phyloP scores from a whole-genome alignment of 23 tunicate species.

The Diplosoma virens region DNA sequence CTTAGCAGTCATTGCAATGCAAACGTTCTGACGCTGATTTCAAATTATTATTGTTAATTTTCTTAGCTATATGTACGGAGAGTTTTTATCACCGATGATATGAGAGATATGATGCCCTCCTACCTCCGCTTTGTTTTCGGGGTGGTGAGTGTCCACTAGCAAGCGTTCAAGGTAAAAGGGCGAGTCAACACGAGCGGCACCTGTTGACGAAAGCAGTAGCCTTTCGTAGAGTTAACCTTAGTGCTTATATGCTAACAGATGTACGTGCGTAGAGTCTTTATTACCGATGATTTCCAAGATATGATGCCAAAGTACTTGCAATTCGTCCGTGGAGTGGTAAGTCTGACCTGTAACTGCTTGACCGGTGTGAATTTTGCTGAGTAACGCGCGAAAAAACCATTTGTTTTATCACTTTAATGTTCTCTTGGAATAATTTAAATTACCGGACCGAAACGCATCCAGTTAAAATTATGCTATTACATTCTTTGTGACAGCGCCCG shows the following conservation, averaged over 20 bases:
- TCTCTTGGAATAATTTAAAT: background rate
- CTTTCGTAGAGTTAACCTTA: slow-evolving; percentile 3
- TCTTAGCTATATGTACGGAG: slow-evolving; percentile 64
- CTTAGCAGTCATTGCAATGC: no score
- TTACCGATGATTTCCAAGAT: slow-evolving; percentile 99
- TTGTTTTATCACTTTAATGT: background rate
- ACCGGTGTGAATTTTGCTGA: no score
- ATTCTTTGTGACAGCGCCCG: no score
- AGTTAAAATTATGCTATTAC: no score
- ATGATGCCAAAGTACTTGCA: slow-evolving; percentile 99
- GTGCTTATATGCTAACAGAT: slow-evolving; percentile 46
- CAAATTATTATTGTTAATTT: background rate
- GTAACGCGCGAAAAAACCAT: background rate
- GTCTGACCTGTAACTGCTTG: no score
- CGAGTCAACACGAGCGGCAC: background rate
- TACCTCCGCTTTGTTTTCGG: slow-evolving; percentile 57
- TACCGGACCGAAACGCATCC: background rate
- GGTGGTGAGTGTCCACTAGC: slow-evolving; percentile 50
- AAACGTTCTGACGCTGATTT: no score
- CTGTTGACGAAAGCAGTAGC: background rate
- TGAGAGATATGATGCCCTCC: slow-evolving; percentile 79
- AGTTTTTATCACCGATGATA: slow-evolving; percentile 76
- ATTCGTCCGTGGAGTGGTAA: slow-evolving; percentile 97
- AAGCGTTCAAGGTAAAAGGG: background rate
- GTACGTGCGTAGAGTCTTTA: slow-evolving; percentile 99